Evolutionary conservation across 2,888 invertebrate species (phyloP).

Genomic region (Yponomeuta evonymella): DNA sequence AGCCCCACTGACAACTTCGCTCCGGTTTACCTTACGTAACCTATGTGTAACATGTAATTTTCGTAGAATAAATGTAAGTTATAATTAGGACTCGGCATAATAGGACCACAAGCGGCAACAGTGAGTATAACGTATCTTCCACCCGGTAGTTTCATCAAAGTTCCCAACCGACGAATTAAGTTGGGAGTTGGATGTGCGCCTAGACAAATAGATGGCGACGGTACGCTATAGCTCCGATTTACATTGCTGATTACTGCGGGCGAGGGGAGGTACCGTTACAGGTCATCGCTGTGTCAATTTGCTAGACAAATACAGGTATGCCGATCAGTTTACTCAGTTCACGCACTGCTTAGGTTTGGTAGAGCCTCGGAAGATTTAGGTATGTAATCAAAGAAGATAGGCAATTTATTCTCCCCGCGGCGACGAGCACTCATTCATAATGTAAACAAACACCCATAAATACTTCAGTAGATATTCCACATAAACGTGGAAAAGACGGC

Average conservation of each 20-base stretch:
- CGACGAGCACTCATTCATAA: background rate
- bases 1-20: too few relatives aligned
- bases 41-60: too few relatives aligned
- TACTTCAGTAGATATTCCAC: background rate
- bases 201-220: slow-evolving; percentile 11
- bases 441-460: background rate
- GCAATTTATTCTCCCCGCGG: background rate
- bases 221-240: slow-evolving; percentile 5
- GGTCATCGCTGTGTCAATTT: background rate
- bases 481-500: background rate
- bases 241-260: background rate
- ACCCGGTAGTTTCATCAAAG: too few relatives aligned
- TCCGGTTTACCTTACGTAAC: too few relatives aligned
- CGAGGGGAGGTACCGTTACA: background rate
- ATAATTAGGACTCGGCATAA: too few relatives aligned
- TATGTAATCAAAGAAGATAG: slow-evolving; percentile 1
- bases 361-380: background rate
- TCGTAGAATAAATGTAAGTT: too few relatives aligned
- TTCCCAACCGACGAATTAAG: slow-evolving; percentile 12
- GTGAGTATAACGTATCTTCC: too few relatives aligned
- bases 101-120: too few relatives aligned
- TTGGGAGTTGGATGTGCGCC: slow-evolving; percentile 9
- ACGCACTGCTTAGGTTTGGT: background rate
- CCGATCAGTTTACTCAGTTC: background rate
- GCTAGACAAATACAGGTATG: background rate